phyloP scores from a whole-genome alignment of 1,140 invertebrate species.

The Bombus impatiens region DNA sequence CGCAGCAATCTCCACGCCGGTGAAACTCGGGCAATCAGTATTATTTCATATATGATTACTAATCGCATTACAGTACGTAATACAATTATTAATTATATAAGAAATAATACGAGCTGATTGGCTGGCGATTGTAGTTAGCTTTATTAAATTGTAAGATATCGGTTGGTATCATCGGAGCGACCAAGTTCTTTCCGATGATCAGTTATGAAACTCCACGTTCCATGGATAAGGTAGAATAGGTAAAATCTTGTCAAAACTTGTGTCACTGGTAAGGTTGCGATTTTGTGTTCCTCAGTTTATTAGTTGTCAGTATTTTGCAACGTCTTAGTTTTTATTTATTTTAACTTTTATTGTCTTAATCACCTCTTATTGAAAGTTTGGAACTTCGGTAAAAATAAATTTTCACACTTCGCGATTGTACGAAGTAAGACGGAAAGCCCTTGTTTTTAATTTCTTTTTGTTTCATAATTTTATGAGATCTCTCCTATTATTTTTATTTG shows the following conservation, averaged over 20 bases:
- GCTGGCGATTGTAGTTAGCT: too few species aligned
- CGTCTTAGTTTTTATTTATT: too few species aligned
- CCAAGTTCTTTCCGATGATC: conserved; percentile 78
- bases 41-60: too few species aligned
- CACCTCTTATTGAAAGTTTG: background rate
- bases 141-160: background rate
- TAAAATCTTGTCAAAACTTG: conserved; percentile 81
- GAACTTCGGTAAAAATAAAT: background rate
- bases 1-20: too few species aligned
- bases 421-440: background rate
- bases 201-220: conserved; percentile 86
- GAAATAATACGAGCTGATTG: too few species aligned
- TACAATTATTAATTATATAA: too few species aligned
- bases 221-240: conserved; percentile 86
- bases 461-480: background rate
- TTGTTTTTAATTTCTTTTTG: background rate
- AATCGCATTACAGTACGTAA: too few species aligned
- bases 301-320: background rate
- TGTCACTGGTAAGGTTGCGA: conserved; percentile 71
- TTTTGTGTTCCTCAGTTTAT: conserved; percentile 74
- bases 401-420: background rate
- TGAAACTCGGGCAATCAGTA: too few species aligned
- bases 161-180: conserved; percentile 71
- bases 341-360: background rate
- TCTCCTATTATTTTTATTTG: background rate